phyloP scores from a whole-genome alignment of 1,140 invertebrate genomes.

The Papilio glaucus region DNA sequence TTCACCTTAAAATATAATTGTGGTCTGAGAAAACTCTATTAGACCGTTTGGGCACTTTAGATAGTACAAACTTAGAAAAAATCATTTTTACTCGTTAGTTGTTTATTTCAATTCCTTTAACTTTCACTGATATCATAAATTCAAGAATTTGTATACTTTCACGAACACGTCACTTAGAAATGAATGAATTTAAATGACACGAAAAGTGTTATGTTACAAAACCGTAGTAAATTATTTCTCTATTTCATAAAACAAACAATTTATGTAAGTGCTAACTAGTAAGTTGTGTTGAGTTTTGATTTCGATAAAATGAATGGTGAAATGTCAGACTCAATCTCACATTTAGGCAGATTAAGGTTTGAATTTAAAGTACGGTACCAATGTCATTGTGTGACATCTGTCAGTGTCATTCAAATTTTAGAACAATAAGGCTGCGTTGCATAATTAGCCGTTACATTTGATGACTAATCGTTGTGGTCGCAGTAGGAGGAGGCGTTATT shows the following conservation, averaged over 20 bases:
- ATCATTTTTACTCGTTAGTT: slow-evolving; percentile 5
- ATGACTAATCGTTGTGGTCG: too few relatives aligned
- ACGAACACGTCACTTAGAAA: slow-evolving; percentile 30
- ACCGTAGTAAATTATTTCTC: background rate
- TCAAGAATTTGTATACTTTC: slow-evolving; percentile 17
- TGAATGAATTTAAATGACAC: background rate
- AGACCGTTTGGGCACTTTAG: background rate
- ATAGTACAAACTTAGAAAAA: slow-evolving; percentile 11
- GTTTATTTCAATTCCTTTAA: background rate
- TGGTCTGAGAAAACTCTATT: slow-evolving; percentile 19
- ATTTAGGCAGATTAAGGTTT: background rate
- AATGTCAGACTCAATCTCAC: background rate
- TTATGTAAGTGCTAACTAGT: background rate
- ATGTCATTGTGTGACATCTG: background rate
- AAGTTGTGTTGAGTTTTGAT: background rate
- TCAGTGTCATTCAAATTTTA: background rate
- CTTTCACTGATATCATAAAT: slow-evolving; percentile 14
- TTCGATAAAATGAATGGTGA: background rate
- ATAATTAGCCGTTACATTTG: too few relatives aligned
- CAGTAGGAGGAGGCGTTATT: too few relatives aligned
- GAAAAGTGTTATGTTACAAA: background rate
- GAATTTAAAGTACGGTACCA: too few relatives aligned
- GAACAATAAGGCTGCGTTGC: too few relatives aligned
- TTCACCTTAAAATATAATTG: slow-evolving; percentile 29
- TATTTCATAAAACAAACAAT: background rate